Percentiles rank a stretch among this genome's conserved stretches.
These are phyloP conservation scores for Aspidiotus destructor DNA, from an alignment of 2,888 invertebrate species.

Conservation along the genomic window DNA sequence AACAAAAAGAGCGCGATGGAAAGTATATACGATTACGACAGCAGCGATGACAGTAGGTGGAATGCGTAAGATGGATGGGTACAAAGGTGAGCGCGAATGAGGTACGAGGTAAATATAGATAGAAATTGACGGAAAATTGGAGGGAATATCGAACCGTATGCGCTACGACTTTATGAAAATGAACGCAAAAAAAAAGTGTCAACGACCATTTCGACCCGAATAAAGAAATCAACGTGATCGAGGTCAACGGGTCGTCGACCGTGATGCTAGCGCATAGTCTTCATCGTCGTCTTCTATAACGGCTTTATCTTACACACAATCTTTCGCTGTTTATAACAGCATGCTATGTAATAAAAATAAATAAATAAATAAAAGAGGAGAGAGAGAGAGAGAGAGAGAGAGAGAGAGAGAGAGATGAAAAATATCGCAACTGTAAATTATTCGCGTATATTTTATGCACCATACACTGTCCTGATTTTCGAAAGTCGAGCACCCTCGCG, in stretches of 20 bases:
- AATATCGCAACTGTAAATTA: too few species aligned
- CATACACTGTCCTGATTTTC: too few species aligned
- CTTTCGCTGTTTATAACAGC: too few species aligned
- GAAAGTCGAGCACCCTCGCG: too few species aligned
- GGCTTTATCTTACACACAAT: neutral
- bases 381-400: too few species aligned
- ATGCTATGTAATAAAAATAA: too few species aligned
- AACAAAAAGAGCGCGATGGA: constrained; percentile 8
- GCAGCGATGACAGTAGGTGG: neutral
- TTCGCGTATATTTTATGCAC: too few species aligned
- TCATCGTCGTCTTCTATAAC: neutral
- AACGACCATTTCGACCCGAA: constrained; percentile 30
- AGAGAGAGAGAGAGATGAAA: too few species aligned
- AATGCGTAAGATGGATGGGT: too few species aligned
- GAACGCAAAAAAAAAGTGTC: constrained; percentile 28
- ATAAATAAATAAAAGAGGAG: too few species aligned
- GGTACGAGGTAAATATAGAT: too few species aligned
- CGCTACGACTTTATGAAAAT: neutral
- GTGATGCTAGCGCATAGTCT: constrained; percentile 2
- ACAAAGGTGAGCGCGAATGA: too few species aligned
- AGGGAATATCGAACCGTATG: neutral
- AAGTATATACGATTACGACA: constrained; percentile 10
- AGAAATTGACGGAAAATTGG: neutral
- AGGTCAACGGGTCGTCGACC: constrained; percentile 33
- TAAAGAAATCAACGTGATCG: constrained; percentile 20